Base-by-base conservation (phyloP, 2,888 invertebrate species). In the Anthrax anthrax region DNA sequence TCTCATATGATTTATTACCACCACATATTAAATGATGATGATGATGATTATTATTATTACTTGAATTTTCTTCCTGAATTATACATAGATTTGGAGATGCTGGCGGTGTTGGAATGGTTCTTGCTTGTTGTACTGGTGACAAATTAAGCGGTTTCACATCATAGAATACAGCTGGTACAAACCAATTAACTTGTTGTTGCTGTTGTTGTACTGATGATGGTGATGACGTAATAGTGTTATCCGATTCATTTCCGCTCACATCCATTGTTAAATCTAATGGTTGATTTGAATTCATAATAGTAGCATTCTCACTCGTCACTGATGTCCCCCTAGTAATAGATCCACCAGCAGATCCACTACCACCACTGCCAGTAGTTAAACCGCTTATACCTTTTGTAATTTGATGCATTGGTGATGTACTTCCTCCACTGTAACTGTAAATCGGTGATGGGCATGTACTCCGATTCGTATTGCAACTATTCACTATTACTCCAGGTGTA, bases 241-340 rank as follows among this genome's bases (percentile, higher is more conserved):
- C 47, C 18, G 39, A 51, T 12, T 56, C 58, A 14, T 50, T 43
- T 3, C 50, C 55, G 23, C 60, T 62, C 1, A 65, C 61, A 51
- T 67, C 68, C 66, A 68, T 68, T 34, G 67, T 65, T 18, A 69
- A 51, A 52, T 69, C 68, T 36, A 69, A 51, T 0, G 68, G 68
- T 39, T 68, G 67, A 50, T 64, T 64, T 3, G 57, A 54, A 44
- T 52, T 52, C n/a, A 47, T 44, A 14, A 32, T 18, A 17, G 38
- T 16, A 13, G 42, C 37, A 19, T 37, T 58, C 51, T 68, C 67
- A 48, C 62, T 57, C 18, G 65, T 63, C 0, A 65, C 67, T 0
- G 85, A 84, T 0, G 84, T 84, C 9, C 86, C 81, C 52, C 79
- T 75, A 1, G 79, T 77, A 46, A 86, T 86, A 4, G 84, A 84